Evolutionary conservation across 2,113 vertebrate species (phyloP), one percentile per base, ranked within the genome.

Genomic region (Macaca nemestrina): DNA sequence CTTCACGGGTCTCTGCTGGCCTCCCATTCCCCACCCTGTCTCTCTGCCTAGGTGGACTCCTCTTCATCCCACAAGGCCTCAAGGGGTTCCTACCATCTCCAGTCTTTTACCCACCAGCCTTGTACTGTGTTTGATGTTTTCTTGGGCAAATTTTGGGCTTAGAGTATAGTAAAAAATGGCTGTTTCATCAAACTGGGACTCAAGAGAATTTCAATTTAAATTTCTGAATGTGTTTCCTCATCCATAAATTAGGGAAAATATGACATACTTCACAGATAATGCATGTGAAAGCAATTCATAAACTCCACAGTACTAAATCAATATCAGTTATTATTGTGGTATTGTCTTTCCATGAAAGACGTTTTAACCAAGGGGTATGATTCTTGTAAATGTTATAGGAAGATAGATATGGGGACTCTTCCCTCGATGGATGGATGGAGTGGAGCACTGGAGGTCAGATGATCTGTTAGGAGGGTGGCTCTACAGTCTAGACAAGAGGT

Each of bases 231-330:
- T n/a, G 40, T 68, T 90, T 79, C 80, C 38, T 90, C 61, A 67
- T 50, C 50, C 57, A 57, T 78, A 94, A 86, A 72, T 82, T 43
- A 83, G 43, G 25, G 52, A 52, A 87, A 97, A 87, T 72, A 72
- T 83, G 43, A 50, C n/a, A 86, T 75, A 57, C 9, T 95, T 90
- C 45, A 68, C 52, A 78, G 80, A 81, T 78, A 86, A 64, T 82
- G 61, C 50, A 92, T 48, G n/a, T 59, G 20, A 67, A 86, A 92
- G 84, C 59, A 96, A 94, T 91, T 43, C 32, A 16, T 85, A 89
- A 81, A 70, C 55, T 61, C 67, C 67, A 93, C 5, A 40, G 20
- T 45, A n/a, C 23, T 89, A 86, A 94, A 73, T 48, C 67, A 84
- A 68, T 88, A 72, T 16, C 80, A 30, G 52, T 76, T 67, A 45